Evolutionary conservation across 2,113 vertebrate species (phyloP), one percentile per base, ranked within the genome.

Genomic region (Parus major): DNA sequence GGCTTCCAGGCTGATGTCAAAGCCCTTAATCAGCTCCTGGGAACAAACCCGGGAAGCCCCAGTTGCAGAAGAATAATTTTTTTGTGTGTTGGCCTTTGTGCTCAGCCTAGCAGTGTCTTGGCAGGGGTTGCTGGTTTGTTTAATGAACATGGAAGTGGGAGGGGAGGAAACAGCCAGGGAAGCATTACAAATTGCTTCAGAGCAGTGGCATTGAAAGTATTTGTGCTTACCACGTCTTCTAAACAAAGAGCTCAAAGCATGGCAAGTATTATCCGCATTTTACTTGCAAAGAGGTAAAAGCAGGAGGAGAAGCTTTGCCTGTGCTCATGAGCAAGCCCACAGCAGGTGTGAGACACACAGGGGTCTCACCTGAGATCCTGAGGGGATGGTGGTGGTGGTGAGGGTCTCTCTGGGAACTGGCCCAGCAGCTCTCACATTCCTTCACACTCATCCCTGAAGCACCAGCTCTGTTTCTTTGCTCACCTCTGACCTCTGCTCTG

Each of bases 171-270:
- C 92, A 90, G 87, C 82, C 85, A 77, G 87, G 75, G 71, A 95
- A 95, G 85, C 41, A 20, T 78, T 95, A 94, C 95, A 88, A 77
- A 95, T 94, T 94, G 86, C 82, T 94, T 95, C 85, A 88, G 82
- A 86, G 87, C 71, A 88, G 92, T 77, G 93, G 87, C 82, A 91
- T 80, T 89, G 64, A 36, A 88, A 88, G 49, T 53, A 69, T 79
- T 95, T 79, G 50, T 60, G 81, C 81, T 95, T 79, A 65, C 46
- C 25, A 1, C 21, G 47, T 31, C 85, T 79, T 93, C 59, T 73
- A 55, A 91, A 90, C 85, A 93, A 90, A 88, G 85, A 63, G 71
- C 68, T 93, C 42, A 36, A 77, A 87, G 59, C 23, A 44, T 23
- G 50, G 42, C 63, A 73, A 76, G 70, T 57, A 65, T 22, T 42